Evolutionary conservation across 2,113 vertebrate species (phyloP), one percentile per base, ranked within the genome.

Genomic region (Microcebus lehilahytsara): DNA sequence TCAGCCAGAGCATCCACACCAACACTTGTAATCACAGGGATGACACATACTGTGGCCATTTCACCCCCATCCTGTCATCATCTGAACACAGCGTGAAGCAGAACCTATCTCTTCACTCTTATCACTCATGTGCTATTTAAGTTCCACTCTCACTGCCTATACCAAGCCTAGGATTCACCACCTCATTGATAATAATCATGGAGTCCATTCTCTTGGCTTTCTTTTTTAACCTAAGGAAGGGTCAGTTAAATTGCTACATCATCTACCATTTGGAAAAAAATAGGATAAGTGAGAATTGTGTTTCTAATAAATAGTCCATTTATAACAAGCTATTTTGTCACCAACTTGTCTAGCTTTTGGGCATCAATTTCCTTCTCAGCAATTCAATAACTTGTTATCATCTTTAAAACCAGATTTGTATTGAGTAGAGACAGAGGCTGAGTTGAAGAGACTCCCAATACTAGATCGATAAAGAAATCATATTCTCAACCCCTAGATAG

Each of bases 331-430:
- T 89, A 85, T 93, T 87, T 88, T 79, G 27, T 91, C 72, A 83
- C 40, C 97, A 83, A 74, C 16, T 93, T 95, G 62, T 97, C 53
- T 49, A 94, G 77, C 60, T 74, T 90, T 97, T 27, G 85, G 56
- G 46, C 66, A 95, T 95, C 85, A 66, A 40, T 93, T 95, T 14
- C 66, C 14, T 74, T 95, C 93, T 95, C 67, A 67, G n/a, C 46
- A 85, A 88, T 37, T 67, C 71, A 88, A 40, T 94, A 93, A 86
- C 67, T 94, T 22, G 1, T 96, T 96, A 93, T 78, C 87, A 89
- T 93, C 89, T 91, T 92, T 46, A 94, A 90, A 97, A 85, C 40
- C 46, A 92, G 75, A 85, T 96, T 90, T 86, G 64, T 93, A 89
- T 11, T 83, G 72, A 95, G 51, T 56, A 81, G 69, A 88, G 25